phyloP scores from a whole-genome alignment of 2,113 vertebrate genomes.

The Forbesichthys papilliferus region DNA sequence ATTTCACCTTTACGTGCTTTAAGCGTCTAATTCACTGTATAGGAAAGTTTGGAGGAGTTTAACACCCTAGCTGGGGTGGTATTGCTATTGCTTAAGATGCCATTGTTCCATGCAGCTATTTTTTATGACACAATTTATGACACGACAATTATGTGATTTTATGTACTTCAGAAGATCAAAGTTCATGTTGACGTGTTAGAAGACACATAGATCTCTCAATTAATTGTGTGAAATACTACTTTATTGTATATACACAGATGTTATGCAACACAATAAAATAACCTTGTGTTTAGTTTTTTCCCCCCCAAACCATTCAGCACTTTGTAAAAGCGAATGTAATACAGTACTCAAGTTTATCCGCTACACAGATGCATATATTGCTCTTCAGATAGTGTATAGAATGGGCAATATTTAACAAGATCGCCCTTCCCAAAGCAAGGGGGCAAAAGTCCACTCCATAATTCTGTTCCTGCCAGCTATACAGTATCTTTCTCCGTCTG shows the following conservation, averaged over 20 bases:
- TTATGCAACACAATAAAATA: too few relatives aligned
- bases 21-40: too few relatives aligned
- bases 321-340: neutral
- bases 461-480: constrained; percentile 20
- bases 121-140: neutral
- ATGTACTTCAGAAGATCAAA: constrained; percentile 1
- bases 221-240: neutral
- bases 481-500: constrained; percentile 26
- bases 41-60: too few relatives aligned
- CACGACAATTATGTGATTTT: neutral
- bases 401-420: constrained; percentile 76
- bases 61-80: too few relatives aligned
- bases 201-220: too few relatives aligned
- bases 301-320: too few relatives aligned
- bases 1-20: too few relatives aligned
- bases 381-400: constrained; percentile 3
- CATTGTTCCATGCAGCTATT: too few relatives aligned
- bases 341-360: neutral
- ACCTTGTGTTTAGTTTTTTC: too few relatives aligned
- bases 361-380: neutral
- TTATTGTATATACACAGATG: too few relatives aligned
- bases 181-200: neutral
- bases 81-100: too few relatives aligned
- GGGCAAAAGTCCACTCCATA: constrained; percentile 71
- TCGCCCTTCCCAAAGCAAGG: neutral